phyloP scores from a whole-genome alignment of 2,113 vertebrate genomes.

The Zonotrichia leucophrys region DNA sequence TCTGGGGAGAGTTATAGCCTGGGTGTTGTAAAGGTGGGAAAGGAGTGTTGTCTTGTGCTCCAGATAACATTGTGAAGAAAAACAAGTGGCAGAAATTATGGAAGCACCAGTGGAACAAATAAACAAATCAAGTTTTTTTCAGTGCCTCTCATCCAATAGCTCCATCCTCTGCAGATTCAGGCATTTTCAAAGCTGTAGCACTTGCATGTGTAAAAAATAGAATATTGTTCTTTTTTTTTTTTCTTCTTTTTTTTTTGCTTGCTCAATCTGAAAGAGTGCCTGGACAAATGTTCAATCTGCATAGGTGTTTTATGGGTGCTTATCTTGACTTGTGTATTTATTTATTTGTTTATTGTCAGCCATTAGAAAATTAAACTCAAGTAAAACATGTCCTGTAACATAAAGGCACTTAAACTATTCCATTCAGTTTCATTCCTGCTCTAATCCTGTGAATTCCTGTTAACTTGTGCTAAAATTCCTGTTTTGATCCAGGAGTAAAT shows the following conservation, averaged over 20 bases:
- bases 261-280: neutral
- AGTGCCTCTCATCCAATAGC: neutral
- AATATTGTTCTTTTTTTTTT: neutral
- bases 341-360: neutral
- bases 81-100: neutral
- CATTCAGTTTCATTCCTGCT: neutral
- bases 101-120: neutral
- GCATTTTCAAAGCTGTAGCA: neutral
- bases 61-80: neutral
- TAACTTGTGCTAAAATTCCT: neutral
- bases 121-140: neutral
- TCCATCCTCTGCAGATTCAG: neutral
- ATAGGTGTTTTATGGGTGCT: neutral
- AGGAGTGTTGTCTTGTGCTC: neutral
- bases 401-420: neutral
- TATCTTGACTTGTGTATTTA: neutral
- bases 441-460: neutral
- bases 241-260: neutral
- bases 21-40: neutral
- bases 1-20: neutral
- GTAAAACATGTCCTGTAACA: neutral
- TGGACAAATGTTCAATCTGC: neutral
- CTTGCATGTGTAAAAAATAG: neutral
- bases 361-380: neutral
- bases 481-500: neutral